Conservation (phyloP, 2,888 invertebrate species). For the Diaphora mendica region DNA sequence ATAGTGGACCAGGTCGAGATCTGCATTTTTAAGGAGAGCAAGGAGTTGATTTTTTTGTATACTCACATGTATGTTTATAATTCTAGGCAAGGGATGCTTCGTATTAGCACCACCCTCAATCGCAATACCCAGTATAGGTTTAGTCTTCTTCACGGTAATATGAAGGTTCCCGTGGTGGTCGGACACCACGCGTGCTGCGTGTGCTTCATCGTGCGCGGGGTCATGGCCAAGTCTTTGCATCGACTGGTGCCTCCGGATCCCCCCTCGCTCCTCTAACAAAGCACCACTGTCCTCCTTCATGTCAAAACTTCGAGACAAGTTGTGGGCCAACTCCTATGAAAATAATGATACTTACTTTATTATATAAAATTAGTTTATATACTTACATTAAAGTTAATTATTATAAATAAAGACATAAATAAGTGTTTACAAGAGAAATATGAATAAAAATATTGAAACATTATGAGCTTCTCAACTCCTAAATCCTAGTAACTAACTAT, state of each 20-base stretch:
- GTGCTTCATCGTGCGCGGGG: slow-evolving; percentile 82
- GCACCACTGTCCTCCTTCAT: slow-evolving; percentile 94
- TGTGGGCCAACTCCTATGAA: slow-evolving; percentile 94
- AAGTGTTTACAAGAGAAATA: slow-evolving; percentile 31
- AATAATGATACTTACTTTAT: slow-evolving; percentile 7
- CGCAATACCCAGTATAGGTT: slow-evolving; percentile 97
- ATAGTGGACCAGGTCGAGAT: neutral
- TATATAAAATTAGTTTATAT: neutral
- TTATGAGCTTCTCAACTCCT: slow-evolving; percentile 59
- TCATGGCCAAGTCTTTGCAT: slow-evolving; percentile 91
- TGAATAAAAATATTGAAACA: slow-evolving; percentile 40
- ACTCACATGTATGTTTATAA: slow-evolving; percentile 98
- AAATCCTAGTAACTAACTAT: slow-evolving; percentile 67
- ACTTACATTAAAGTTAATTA: slow-evolving; percentile 14
- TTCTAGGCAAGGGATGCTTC: slow-evolving; percentile 96
- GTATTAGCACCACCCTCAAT: slow-evolving; percentile 99
- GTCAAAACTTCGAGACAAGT: slow-evolving; percentile 94
- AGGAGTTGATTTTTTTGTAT: neutral
- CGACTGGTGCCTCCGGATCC: slow-evolving; percentile 91
- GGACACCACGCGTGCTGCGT: slow-evolving; percentile 89
- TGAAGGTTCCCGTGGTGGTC: slow-evolving; percentile 96
- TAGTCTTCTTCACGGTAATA: slow-evolving; percentile 96
- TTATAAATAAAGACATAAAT: slow-evolving; percentile 4
- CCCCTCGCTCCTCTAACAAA: slow-evolving; percentile 88
- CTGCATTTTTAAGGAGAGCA: neutral